Conservation (phyloP, 2,888 invertebrate species). For the Nemotelus pantherinus region DNA sequence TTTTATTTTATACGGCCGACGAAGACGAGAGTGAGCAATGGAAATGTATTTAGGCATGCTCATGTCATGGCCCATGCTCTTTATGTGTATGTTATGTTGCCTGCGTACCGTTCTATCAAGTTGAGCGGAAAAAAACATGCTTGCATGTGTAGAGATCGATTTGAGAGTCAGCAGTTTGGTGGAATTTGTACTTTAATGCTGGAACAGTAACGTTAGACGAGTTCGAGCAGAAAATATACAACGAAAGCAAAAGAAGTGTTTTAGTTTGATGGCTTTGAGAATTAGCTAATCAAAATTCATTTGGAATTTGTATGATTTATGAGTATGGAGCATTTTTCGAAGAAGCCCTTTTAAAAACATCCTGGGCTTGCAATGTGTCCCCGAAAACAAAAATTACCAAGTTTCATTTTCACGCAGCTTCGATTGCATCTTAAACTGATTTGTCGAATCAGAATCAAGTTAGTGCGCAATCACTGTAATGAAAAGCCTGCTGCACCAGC, state of each 20-base stretch:
- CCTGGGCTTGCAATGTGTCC: too few species aligned
- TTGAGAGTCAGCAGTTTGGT: constrained; percentile 15
- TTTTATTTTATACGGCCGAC: constrained; percentile 35
- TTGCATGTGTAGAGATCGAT: constrained; percentile 7
- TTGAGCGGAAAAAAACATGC: not conserved
- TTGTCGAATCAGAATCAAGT: not conserved
- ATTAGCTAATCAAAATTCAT: too few species aligned
- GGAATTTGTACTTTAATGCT: too few species aligned
- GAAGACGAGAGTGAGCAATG: constrained; percentile 1
- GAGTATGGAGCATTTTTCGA: too few species aligned
- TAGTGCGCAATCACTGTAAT: not conserved
- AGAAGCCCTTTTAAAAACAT: too few species aligned
- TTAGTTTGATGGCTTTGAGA: too few species aligned
- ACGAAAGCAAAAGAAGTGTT: too few species aligned
- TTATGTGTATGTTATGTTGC: not conserved
- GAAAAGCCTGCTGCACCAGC: not conserved
- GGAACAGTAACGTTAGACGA: too few species aligned
- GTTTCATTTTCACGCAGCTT: too few species aligned
- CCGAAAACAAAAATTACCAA: not conserved
- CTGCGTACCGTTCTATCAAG: not conserved
- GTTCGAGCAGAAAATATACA: too few species aligned
- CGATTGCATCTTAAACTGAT: too few species aligned
- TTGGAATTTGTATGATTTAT: too few species aligned
- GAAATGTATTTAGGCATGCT: not conserved
- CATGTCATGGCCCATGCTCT: not conserved